These are phyloP conservation scores for Coracias cyanogaster DNA, from an alignment of 2,797 vertebrate genomes.

Conservation along the genomic window DNA sequence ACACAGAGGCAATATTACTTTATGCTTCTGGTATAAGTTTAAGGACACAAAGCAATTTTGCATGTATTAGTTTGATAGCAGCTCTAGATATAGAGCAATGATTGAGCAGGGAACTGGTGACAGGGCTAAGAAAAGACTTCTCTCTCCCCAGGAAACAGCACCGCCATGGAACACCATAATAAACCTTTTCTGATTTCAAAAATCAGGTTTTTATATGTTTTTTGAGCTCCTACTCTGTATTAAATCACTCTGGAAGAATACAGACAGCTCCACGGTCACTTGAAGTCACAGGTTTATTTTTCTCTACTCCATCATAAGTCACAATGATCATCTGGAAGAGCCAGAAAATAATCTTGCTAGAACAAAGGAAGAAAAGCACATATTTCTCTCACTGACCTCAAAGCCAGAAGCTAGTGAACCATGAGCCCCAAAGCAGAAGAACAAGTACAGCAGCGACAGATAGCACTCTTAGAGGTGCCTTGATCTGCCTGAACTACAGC, in stretches of 20 bases:
- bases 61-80: background rate
- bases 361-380: conserved; percentile 4
- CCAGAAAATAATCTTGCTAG: background rate
- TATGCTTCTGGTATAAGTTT: background rate
- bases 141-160: background rate
- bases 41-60: background rate
- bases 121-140: background rate
- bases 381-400: background rate
- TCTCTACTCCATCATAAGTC: background rate
- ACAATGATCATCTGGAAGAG: background rate
- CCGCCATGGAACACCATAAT: background rate
- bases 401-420: background rate
- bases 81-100: background rate
- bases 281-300: background rate
- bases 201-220: background rate
- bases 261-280: rapidly evolving
- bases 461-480: background rate
- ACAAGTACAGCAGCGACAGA: background rate
- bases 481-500: background rate
- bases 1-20: background rate
- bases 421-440: background rate
- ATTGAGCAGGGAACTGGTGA: background rate
- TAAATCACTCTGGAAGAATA: background rate
- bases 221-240: background rate
- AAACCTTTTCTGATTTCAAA: background rate